phyloP scores from a whole-genome alignment of 2,888 invertebrate genomes.

The Diarsia rubi region DNA sequence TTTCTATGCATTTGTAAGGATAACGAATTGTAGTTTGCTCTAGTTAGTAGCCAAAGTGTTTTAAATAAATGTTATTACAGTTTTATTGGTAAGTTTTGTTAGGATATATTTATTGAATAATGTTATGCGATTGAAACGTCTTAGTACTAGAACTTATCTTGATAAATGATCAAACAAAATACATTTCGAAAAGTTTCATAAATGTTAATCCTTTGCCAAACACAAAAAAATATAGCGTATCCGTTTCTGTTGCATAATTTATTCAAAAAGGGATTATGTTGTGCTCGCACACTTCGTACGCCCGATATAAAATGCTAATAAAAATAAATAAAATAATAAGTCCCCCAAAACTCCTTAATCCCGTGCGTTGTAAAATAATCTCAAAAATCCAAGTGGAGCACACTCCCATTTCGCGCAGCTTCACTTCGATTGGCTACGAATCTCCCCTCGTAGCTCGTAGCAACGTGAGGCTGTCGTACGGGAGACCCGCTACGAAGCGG shows the following conservation, averaged over 20 bases:
- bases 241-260: constrained; percentile 23
- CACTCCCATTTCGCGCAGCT: constrained; percentile 82
- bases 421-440: constrained; percentile 90
- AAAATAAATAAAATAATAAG: constrained; percentile 58
- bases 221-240: constrained; percentile 10
- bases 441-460: constrained; percentile 90
- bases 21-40: constrained; percentile 67
- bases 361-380: constrained; percentile 71
- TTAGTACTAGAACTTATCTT: neutral
- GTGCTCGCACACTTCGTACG: constrained; percentile 21
- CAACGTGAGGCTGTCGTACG: constrained; percentile 89
- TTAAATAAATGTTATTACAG: neutral
- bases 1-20: constrained; percentile 77
- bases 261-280: constrained; percentile 46
- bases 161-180: neutral
- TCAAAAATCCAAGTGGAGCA: constrained; percentile 80
- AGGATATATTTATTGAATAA: neutral
- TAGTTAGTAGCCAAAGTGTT: constrained; percentile 24
- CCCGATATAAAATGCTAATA: constrained; percentile 45
- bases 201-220: neutral
- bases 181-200: neutral
- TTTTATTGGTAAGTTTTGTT: neutral
- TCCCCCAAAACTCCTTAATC: constrained; percentile 63
- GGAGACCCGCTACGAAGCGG: constrained; percentile 87
- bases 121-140: too few relatives aligned